Evolutionary conservation across 1,140 invertebrate genomes (phyloP).

Genomic region (Wiebesia pumilae): DNA sequence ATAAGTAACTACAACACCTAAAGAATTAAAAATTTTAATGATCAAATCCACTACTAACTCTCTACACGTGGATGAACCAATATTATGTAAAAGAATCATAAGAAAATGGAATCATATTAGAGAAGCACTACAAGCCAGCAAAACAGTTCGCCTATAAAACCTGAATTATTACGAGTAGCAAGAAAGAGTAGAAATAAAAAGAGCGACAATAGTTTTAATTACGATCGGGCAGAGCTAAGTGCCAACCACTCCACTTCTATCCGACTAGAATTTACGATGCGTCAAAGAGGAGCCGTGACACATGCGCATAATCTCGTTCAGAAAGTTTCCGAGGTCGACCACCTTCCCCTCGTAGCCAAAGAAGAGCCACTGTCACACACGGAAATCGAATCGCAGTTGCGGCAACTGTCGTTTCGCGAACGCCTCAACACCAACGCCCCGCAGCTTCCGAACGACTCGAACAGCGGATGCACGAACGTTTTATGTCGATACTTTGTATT

Average conservation of each 20-base stretch:
- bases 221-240: slow-evolving; percentile 4
- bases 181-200: not conserved
- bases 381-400: not conserved
- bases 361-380: not conserved
- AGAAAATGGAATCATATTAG: too few relatives aligned
- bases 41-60: too few relatives aligned
- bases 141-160: too few relatives aligned
- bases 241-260: not conserved
- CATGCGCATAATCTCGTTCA: slow-evolving; percentile 49
- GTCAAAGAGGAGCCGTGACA: slow-evolving; percentile 33
- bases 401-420: not conserved
- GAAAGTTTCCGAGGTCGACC: slow-evolving; percentile 41
- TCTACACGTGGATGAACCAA: too few relatives aligned
- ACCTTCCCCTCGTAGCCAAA: not conserved
- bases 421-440: not conserved
- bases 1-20: too few relatives aligned
- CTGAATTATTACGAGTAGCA: too few relatives aligned
- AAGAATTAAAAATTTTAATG: too few relatives aligned
- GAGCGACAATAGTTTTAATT: not conserved
- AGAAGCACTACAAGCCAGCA: too few relatives aligned
- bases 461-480: not conserved
- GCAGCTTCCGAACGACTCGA: slow-evolving; percentile 5
- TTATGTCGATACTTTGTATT: slow-evolving; percentile 1
- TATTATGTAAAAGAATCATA: too few relatives aligned
- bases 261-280: slow-evolving; percentile 28